Conservation (phyloP, 2,888 invertebrate genomes). For the Syrista parreyssii region DNA sequence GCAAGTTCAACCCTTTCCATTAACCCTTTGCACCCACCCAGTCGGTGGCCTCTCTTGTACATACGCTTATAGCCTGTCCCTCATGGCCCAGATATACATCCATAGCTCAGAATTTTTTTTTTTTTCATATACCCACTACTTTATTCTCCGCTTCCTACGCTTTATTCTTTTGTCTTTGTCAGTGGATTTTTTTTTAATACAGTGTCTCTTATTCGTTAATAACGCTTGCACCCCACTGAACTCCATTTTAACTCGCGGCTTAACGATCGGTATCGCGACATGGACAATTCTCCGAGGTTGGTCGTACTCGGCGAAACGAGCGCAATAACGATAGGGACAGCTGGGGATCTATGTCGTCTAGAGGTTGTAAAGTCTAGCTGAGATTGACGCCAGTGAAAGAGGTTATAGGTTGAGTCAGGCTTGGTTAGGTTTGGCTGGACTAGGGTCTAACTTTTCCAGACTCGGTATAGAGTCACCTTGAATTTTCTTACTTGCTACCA, state of each 20-base stretch:
- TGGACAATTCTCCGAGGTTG: neutral
- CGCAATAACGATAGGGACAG: neutral
- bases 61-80: neutral
- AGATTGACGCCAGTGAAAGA: neutral
- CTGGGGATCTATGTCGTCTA: neutral
- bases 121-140: neutral
- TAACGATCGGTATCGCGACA: neutral
- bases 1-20: neutral
- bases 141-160: neutral
- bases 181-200: neutral
- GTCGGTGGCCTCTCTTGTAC: neutral
- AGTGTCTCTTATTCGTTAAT: neutral
- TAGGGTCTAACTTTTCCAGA: neutral
- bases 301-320: neutral
- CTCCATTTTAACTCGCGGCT: neutral
- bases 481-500: neutral
- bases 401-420: neutral
- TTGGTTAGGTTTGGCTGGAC: neutral
- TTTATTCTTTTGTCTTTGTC: neutral
- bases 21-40: neutral
- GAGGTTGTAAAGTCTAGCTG: neutral
- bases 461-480: neutral
- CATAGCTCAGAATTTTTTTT: neutral
- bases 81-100: neutral
- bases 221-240: neutral